Conservation (phyloP, 2,797 vertebrate species). For the Oceanodroma leucorhoa region DNA sequence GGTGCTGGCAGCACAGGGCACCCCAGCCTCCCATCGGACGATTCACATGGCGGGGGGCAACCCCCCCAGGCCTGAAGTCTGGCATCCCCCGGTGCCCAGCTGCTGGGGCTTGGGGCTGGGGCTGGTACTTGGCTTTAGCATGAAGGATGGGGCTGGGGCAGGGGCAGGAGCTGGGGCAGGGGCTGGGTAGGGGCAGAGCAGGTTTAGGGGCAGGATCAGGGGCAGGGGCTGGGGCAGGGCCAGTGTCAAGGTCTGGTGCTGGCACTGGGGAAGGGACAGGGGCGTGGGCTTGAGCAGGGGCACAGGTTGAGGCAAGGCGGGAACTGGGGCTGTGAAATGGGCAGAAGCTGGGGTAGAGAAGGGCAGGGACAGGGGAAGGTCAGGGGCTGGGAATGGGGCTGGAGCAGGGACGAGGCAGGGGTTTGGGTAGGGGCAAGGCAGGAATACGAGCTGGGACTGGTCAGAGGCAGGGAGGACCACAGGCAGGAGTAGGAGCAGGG, state of each 20-base stretch:
- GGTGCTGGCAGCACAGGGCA: not conserved
- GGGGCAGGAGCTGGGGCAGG: not conserved
- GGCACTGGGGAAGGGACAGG: not conserved
- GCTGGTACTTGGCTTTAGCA: not conserved
- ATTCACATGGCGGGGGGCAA: accelerated
- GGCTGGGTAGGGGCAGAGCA: not conserved
- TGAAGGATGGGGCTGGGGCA: not conserved
- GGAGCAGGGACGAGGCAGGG: not conserved
- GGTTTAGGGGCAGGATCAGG: not conserved
- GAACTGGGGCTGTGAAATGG: not conserved
- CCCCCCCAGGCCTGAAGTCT: not conserved
- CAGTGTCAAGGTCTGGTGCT: too few species aligned
- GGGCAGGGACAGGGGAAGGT: not conserved
- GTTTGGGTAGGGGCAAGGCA: too few species aligned
- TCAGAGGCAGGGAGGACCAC: too few species aligned
- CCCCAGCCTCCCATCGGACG: accelerated
- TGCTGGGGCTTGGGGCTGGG: not conserved
- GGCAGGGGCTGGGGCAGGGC: too few species aligned
- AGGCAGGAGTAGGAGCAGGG: too few species aligned
- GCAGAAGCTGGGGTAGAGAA: not conserved
- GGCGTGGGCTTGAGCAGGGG: not conserved
- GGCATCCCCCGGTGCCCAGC: accelerated
- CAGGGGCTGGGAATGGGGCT: too few species aligned
- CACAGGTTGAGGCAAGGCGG: not conserved
- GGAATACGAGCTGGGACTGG: too few species aligned